Conservation (phyloP, 2,888 invertebrate genomes). For the Uloborus plumipes region DNA sequence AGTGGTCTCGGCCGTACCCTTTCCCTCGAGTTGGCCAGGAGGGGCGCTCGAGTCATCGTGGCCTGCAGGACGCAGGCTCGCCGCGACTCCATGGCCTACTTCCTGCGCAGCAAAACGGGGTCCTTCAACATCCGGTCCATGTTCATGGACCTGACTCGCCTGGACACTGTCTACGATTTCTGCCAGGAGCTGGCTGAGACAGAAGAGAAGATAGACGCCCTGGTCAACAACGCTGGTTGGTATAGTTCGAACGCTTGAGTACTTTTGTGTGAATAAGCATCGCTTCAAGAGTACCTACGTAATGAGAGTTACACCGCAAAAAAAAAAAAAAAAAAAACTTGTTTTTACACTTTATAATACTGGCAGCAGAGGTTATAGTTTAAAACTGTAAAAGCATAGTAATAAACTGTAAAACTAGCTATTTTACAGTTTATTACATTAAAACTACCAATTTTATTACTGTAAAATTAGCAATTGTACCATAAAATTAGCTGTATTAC, state of each 20-base stretch:
- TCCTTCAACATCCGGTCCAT: slow-evolving; percentile 70
- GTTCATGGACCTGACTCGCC: slow-evolving; percentile 70
- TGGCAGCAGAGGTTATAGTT: too few species aligned
- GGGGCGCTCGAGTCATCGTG: slow-evolving; percentile 70
- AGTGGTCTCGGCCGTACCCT: slow-evolving; percentile 67
- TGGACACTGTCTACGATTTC: slow-evolving; percentile 70
- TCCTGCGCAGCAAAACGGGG: slow-evolving; percentile 69
- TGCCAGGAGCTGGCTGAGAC: slow-evolving; percentile 69
- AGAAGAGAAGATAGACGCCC: slow-evolving; percentile 70
- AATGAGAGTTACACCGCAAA: too few species aligned
- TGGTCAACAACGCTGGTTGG: slow-evolving; percentile 72
- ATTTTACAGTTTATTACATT: too few species aligned
- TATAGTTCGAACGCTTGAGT: background rate
- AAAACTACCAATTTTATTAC: too few species aligned
- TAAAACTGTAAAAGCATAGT: too few species aligned
- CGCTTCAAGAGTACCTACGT: too few species aligned
- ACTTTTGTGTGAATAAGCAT: background rate
- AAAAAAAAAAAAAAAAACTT: too few species aligned
- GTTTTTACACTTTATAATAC: too few species aligned
- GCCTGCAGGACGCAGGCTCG: slow-evolving; percentile 70
- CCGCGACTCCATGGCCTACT: slow-evolving; percentile 70
- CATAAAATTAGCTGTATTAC: too few species aligned
- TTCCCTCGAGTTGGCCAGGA: slow-evolving; percentile 65
- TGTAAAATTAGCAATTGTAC: too few species aligned
- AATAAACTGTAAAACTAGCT: too few species aligned